Conservation (phyloP, 2,888 invertebrate genomes). For the Ectobius pallidus region DNA sequence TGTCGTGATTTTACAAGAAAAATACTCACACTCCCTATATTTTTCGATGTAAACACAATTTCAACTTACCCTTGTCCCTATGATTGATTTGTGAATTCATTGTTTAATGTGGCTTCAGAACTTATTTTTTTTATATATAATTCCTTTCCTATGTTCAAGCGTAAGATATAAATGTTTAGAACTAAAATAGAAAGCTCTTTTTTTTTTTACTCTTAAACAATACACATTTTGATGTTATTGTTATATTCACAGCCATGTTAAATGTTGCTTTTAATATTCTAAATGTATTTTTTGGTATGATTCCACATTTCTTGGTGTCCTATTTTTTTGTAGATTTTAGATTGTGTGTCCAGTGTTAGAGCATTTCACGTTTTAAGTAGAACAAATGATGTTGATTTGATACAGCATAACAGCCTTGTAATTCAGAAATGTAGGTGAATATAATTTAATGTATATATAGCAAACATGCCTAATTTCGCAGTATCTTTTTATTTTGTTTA, state of each 20-base stretch:
- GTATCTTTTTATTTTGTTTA: too few species aligned
- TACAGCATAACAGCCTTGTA: too few species aligned
- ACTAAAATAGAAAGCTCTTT: conserved; percentile 2
- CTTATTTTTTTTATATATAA: not conserved
- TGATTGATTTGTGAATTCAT: conserved; percentile 21
- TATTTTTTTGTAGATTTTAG: conserved; percentile 28
- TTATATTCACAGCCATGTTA: conserved; percentile 17
- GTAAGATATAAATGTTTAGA: conserved; percentile 12
- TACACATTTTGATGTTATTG: conserved; percentile 15
- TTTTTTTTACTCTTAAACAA: conserved; percentile 2
- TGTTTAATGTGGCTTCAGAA: conserved; percentile 19
- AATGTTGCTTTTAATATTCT: conserved; percentile 29
- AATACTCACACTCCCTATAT: conserved; percentile 23
- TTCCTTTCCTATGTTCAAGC: conserved; percentile 7
- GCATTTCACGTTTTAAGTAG: conserved; percentile 19
- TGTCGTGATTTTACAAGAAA: conserved; percentile 25
- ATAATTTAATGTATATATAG: too few species aligned
- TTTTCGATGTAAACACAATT: conserved; percentile 16
- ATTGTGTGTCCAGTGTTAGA: conserved; percentile 27
- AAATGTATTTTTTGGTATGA: conserved; percentile 17
- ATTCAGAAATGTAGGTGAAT: too few species aligned
- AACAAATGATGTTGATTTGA: conserved; percentile 7
- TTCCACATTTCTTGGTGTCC: conserved; percentile 23
- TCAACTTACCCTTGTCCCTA: conserved; percentile 13
- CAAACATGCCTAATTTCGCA: too few species aligned